Evolutionary conservation across 2,888 invertebrate species (phyloP).

Genomic region (Stenchaetothrips biformis): DNA sequence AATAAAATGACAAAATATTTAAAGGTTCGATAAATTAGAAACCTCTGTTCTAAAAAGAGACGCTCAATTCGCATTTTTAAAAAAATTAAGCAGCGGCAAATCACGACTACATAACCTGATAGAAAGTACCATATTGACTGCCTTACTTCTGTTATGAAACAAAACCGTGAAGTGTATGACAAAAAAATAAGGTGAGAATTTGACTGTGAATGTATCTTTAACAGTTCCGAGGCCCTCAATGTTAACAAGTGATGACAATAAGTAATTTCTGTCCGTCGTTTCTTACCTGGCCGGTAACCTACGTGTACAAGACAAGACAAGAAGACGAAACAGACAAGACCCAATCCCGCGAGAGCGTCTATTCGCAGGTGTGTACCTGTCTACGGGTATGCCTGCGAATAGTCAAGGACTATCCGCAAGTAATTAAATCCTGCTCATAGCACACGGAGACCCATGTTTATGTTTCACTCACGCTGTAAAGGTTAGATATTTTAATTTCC

Average conservation of each 20-base stretch:
- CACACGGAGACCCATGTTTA: too few relatives aligned
- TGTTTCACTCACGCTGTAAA: too few relatives aligned
- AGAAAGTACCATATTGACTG: background rate
- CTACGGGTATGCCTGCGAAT: too few relatives aligned
- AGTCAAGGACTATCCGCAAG: too few relatives aligned
- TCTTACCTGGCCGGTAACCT: constrained; percentile 20
- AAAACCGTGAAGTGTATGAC: background rate
- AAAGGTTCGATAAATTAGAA: background rate
- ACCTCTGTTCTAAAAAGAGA: background rate
- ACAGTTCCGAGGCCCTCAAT: background rate
- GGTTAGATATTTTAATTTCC: too few relatives aligned
- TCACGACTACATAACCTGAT: background rate
- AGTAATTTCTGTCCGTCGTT: background rate
- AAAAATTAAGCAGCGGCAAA: background rate
- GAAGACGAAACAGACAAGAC: too few relatives aligned
- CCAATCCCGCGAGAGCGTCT: too few relatives aligned
- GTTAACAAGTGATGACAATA: background rate
- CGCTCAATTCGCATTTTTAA: background rate
- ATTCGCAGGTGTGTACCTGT: too few relatives aligned
- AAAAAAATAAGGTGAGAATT: background rate
- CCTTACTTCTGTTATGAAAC: background rate
- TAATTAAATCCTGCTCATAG: too few relatives aligned
- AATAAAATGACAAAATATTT: too few relatives aligned
- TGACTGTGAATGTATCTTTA: background rate
- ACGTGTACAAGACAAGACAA: constrained; percentile 10